phyloP scores from a whole-genome alignment of 1,140 invertebrate genomes.

The Meteorus sp. region DNA sequence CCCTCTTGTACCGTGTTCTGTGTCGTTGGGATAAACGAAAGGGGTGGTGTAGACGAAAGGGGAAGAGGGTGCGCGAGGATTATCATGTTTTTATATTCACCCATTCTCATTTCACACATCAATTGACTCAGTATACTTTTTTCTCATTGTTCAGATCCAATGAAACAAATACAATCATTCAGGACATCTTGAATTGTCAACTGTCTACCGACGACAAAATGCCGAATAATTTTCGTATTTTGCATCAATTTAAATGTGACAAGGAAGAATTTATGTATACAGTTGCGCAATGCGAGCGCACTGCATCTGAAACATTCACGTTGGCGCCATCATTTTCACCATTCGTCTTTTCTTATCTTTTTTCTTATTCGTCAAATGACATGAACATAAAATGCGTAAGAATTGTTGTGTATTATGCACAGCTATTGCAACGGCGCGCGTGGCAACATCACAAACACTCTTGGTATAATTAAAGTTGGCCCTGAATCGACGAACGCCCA shows the following conservation, averaged over 20 bases:
- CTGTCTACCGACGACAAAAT: no score
- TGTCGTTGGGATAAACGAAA: no score
- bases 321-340: neutral
- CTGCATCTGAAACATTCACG: neutral
- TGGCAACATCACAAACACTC: neutral
- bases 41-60: no score
- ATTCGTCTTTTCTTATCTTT: neutral
- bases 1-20: no score
- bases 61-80: constrained; percentile 44
- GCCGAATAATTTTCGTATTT: no score
- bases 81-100: constrained; percentile 22
- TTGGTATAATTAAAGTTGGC: constrained; percentile 18
- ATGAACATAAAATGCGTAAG: neutral
- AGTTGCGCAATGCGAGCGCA: neutral
- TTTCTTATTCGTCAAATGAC: neutral
- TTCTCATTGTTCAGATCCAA: no score
- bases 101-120: neutral
- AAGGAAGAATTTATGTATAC: no score
- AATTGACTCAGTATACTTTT: neutral
- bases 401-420: no score
- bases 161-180: no score
- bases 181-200: no score
- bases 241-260: no score
- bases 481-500: constrained; percentile 7
- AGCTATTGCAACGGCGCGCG: neutral